Percentiles rank a stretch among this genome's conserved stretches.
Evolutionary conservation across 2,113 vertebrate genomes (phyloP).

Genomic region (Nestor notabilis): DNA sequence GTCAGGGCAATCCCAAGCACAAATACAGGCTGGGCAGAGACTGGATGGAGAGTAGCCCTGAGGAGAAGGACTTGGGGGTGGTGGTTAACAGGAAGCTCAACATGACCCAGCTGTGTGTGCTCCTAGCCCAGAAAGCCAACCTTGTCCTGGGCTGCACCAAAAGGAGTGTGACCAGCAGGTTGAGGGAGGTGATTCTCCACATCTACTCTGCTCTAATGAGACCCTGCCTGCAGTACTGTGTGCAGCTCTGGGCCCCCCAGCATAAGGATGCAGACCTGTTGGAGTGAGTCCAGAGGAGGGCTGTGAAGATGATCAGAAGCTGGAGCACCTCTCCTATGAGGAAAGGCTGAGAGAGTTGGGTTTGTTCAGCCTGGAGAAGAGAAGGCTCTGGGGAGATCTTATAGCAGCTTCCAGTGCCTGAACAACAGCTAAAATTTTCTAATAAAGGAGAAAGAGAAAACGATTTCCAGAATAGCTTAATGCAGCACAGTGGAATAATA

Average conservation of each 20-base stretch:
- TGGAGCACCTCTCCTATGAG: not conserved
- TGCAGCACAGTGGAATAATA: not conserved
- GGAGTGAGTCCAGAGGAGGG: too few relatives aligned
- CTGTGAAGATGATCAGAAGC: not conserved
- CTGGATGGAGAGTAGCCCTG: not conserved
- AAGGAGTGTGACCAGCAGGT: not conserved
- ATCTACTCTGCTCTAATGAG: not conserved
- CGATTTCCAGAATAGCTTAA: not conserved
- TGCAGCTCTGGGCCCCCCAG: not conserved
- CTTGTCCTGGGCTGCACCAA: not conserved
- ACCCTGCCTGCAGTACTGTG: not conserved
- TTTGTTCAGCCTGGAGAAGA: not conserved
- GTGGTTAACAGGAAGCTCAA: not conserved
- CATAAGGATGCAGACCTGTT: too few relatives aligned
- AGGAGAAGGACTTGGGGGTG: not conserved
- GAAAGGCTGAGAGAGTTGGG: not conserved
- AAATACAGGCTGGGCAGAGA: not conserved
- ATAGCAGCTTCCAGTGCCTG: not conserved
- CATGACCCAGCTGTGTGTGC: not conserved
- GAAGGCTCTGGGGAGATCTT: not conserved
- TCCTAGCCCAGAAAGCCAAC: not conserved
- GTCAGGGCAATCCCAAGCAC: not conserved
- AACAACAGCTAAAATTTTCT: not conserved
- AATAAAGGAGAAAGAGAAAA: not conserved
- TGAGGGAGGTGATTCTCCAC: not conserved